Conservation (phyloP, 2,888 invertebrate genomes). For the Caenorhabditis japonica region DNA sequence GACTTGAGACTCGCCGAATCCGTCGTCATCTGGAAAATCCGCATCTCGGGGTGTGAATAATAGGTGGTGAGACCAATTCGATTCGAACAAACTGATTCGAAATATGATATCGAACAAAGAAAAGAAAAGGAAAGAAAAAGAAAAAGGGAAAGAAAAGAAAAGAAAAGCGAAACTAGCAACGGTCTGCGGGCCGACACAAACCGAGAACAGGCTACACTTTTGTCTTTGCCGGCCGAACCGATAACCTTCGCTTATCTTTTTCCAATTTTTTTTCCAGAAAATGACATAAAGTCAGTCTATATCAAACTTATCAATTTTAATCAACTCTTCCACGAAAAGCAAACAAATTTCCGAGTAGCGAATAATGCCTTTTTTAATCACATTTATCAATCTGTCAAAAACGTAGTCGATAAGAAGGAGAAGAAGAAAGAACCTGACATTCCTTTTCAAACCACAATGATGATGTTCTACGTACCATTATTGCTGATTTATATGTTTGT, state of each 20-base stretch:
- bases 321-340: constrained; percentile 8
- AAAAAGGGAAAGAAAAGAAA: too few species aligned
- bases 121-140: constrained; percentile 6
- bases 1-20: constrained; percentile 46
- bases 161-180: too few species aligned
- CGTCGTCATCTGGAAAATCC: constrained; percentile 46
- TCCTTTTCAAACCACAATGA: neutral
- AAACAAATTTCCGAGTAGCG: constrained; percentile 1
- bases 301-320: neutral
- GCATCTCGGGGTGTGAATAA: constrained; percentile 12
- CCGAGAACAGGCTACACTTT: constrained; percentile 48
- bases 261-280: constrained; percentile 5
- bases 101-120: constrained; percentile 53
- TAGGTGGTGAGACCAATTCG: constrained; percentile 22
- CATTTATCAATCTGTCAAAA: constrained; percentile 12
- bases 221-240: constrained; percentile 19
- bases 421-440: constrained; percentile 22
- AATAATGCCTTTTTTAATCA: neutral
- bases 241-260: constrained; percentile 10
- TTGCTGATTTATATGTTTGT: constrained; percentile 30
- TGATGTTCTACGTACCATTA: constrained; percentile 29
- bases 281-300: constrained; percentile 7
- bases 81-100: constrained; percentile 51
- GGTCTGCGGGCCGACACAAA: constrained; percentile 4
- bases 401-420: constrained; percentile 7